A percentile compares a stretch with the other conserved stretches of the same genome.
These are phyloP conservation scores for Euspilapteryx auroguttella DNA, from an alignment of 2,888 invertebrate genomes.

Conservation along the genomic window DNA sequence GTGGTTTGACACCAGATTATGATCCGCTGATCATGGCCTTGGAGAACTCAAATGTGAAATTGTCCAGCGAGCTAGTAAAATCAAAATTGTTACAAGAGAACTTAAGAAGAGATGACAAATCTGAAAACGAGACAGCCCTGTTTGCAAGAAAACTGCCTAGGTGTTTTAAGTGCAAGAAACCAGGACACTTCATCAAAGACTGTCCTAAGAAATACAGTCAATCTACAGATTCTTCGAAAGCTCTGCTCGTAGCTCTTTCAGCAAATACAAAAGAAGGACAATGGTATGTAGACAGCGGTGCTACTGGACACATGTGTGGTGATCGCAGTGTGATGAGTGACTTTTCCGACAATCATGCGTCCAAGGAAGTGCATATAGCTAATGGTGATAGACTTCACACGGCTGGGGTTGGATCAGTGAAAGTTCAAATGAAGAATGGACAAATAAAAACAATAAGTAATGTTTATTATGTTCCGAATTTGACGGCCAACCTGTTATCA, in stretches of 20 bases:
- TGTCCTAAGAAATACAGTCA: slow-evolving; percentile 1
- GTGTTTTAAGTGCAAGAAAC: slow-evolving; percentile 2
- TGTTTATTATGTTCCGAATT: slow-evolving; percentile 6
- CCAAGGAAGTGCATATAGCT: background rate
- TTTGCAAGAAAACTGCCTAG: background rate
- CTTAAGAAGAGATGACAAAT: too few species aligned
- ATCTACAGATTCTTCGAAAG: background rate
- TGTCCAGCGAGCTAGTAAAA: too few species aligned
- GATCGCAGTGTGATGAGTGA: background rate
- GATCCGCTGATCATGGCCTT: too few species aligned
- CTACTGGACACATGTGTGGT: slow-evolving; percentile 1
- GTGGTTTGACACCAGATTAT: too few species aligned
- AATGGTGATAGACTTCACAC: slow-evolving; percentile 1
- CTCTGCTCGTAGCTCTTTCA: background rate
- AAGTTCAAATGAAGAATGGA: background rate
- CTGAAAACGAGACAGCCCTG: too few species aligned
- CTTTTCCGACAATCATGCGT: background rate
- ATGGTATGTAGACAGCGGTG: slow-evolving; percentile 1
- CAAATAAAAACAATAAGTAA: slow-evolving; percentile 1
- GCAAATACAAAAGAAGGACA: background rate
- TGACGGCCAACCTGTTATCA: too few species aligned
- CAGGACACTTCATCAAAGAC: background rate
- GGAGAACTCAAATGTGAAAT: too few species aligned
- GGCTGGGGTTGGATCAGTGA: background rate
- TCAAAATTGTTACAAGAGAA: too few species aligned